Evolutionary conservation across 2,113 vertebrate genomes (phyloP).

Genomic region (Baryphthengus martii): DNA sequence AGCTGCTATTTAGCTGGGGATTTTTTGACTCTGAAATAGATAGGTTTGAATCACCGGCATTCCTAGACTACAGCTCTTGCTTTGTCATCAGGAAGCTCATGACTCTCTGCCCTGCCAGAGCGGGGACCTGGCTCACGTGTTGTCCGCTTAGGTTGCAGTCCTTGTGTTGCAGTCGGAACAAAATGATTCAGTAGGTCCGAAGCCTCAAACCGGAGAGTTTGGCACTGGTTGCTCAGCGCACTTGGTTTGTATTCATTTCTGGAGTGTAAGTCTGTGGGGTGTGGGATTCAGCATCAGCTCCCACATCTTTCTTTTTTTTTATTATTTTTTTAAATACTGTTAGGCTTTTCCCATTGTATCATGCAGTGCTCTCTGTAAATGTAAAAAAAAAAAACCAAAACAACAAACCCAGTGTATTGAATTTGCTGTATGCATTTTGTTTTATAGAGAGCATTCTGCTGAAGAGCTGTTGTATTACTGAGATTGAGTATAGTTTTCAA

Average conservation of each 20-base stretch:
- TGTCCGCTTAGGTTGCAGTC: background rate
- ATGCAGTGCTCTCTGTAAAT: background rate
- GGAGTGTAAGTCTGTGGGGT: background rate
- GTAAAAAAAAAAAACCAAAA: too few species aligned
- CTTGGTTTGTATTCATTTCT: background rate
- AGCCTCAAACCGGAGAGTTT: background rate
- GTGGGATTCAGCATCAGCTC: background rate
- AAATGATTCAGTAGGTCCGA: background rate
- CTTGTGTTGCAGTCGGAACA: background rate
- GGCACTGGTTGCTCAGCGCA: background rate
- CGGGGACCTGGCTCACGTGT: background rate
- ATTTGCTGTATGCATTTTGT: background rate
- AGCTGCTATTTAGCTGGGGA: background rate
- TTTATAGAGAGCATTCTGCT: background rate
- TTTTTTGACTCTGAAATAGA: background rate
- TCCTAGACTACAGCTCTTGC: background rate
- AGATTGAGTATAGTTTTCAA: background rate
- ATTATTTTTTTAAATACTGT: background rate
- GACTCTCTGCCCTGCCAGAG: background rate
- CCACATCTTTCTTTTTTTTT: background rate
- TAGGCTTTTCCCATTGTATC: background rate
- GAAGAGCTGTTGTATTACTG: background rate
- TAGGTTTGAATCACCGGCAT: background rate
- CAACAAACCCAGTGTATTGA: too few species aligned
- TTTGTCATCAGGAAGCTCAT: constrained; percentile 19